These are phyloP conservation scores for Pygoscelis adeliae DNA, from an alignment of 2,113 vertebrate genomes.

Conservation along the genomic window DNA sequence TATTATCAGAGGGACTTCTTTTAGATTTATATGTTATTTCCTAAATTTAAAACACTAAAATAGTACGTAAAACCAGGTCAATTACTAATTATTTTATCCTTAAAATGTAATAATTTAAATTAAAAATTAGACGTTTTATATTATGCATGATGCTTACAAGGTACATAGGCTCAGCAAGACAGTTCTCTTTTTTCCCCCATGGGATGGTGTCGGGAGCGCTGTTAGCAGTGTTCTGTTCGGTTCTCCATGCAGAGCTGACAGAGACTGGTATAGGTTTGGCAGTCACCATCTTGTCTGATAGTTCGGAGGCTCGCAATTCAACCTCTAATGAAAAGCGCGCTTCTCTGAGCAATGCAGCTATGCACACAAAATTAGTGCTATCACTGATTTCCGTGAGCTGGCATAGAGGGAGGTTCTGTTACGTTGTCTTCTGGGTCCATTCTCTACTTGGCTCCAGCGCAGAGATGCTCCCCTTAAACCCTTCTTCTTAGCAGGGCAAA, in stretches of 20 bases:
- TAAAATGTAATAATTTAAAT: not conserved
- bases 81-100: not conserved
- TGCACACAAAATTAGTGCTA: fast-evolving
- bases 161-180: fast-evolving
- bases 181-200: not conserved
- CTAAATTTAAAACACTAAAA: not conserved
- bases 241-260: not conserved
- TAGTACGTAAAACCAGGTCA: not conserved
- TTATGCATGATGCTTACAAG: not conserved
- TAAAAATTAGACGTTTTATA: not conserved
- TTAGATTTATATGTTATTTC: not conserved
- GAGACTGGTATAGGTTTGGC: not conserved
- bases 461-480: not conserved
- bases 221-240: fast-evolving
- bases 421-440: not conserved
- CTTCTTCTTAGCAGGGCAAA: not conserved
- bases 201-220: not conserved
- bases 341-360: not conserved
- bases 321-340: not conserved
- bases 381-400: fast-evolving
- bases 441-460: not conserved
- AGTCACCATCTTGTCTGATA: not conserved
- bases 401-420: not conserved
- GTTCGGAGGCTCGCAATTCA: not conserved
- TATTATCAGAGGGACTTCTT: not conserved